These are phyloP conservation scores for Gorsachius magnificus DNA, from an alignment of 2,797 vertebrate genomes.

Conservation along the genomic window DNA sequence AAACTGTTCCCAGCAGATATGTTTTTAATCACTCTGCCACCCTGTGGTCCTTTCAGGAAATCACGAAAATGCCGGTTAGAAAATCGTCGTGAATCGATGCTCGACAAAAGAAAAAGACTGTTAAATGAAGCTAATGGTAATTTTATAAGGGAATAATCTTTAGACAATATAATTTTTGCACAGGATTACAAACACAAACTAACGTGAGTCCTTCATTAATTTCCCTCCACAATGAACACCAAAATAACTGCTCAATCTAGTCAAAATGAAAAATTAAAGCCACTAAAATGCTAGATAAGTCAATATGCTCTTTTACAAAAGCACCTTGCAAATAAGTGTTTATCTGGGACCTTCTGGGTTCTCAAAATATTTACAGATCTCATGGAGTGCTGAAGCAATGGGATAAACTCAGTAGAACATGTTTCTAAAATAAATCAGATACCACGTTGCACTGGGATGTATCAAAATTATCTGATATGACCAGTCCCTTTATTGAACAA, in stretches of 20 bases:
- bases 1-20: not conserved
- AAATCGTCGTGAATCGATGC: not conserved
- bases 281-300: not conserved
- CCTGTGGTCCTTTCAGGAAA: constrained; percentile 22
- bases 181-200: not conserved
- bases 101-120: not conserved
- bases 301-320: not conserved
- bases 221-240: not conserved
- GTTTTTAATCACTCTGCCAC: constrained; percentile 35
- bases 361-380: not conserved
- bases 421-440: not conserved
- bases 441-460: not conserved
- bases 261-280: not conserved
- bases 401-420: not conserved
- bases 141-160: not conserved
- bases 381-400: not conserved
- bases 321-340: not conserved
- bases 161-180: not conserved
- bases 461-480: not conserved
- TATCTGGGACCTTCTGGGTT: not conserved
- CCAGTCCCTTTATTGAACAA: not conserved
- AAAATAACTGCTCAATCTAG: not conserved
- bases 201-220: not conserved
- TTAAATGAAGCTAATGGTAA: not conserved
- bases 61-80: not conserved